Conservation (phyloP, 2,113 vertebrate genomes). For the Malaclemys terrapin region DNA sequence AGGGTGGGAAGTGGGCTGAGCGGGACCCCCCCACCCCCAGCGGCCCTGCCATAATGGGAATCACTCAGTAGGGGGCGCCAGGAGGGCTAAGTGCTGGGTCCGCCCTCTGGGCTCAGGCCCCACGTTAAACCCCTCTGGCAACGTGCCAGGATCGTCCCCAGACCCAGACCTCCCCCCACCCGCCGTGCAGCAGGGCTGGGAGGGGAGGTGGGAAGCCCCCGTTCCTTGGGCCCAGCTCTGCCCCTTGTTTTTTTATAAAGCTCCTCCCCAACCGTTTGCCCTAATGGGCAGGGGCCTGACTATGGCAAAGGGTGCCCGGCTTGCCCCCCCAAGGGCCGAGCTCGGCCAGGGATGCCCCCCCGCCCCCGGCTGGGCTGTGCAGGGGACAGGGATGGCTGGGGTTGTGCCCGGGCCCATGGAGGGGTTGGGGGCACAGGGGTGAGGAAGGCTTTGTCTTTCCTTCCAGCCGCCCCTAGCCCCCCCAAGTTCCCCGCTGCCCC, state of each 20-base stretch:
- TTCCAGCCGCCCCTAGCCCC: background rate
- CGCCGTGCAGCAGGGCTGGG: background rate
- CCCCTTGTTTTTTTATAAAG: background rate
- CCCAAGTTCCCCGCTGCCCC: too few relatives aligned
- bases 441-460: background rate
- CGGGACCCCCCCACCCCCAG: too few relatives aligned
- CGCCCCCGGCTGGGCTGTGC: background rate
- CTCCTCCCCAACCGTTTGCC: background rate
- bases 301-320: background rate
- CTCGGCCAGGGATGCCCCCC: background rate
- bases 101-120: too few relatives aligned
- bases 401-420: background rate
- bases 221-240: too few relatives aligned
- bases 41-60: too few relatives aligned
- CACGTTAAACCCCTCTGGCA: too few relatives aligned
- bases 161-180: background rate
- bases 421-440: background rate
- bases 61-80: too few relatives aligned
- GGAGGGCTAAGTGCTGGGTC: too few relatives aligned
- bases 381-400: background rate
- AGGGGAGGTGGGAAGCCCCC: background rate
- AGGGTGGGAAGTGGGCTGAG: background rate
- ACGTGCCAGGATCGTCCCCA: background rate
- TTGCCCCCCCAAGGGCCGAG: background rate
- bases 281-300: background rate